A percentile compares a stretch with the other conserved stretches of the same genome.
Evolutionary conservation across 1,140 invertebrate species (phyloP).

Genomic region (Antheraea pernyi): DNA sequence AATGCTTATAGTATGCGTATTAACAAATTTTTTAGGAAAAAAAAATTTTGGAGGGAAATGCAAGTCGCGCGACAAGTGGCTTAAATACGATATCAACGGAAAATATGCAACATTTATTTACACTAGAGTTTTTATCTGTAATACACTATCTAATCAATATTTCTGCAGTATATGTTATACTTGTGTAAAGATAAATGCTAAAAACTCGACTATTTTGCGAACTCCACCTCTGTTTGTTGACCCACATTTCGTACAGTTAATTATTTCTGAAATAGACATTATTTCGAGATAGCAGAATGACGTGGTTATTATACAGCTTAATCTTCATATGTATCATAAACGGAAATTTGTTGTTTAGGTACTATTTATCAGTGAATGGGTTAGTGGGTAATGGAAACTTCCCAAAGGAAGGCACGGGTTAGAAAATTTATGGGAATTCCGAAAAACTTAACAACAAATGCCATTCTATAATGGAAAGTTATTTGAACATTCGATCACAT

Average conservation of each 20-base stretch:
- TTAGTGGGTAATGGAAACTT: too few species aligned
- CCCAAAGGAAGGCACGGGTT: too few species aligned
- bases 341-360: too few species aligned
- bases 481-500: too few species aligned
- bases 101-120: constrained; percentile 71
- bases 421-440: too few species aligned
- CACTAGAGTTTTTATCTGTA: constrained; percentile 60
- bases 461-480: too few species aligned
- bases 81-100: constrained; percentile 39
- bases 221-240: constrained; percentile 68
- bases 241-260: constrained; percentile 52
- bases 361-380: too few species aligned
- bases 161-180: constrained; percentile 52
- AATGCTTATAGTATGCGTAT: too few species aligned
- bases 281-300: neutral
- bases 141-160: constrained; percentile 61
- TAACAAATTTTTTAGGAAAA: too few species aligned
- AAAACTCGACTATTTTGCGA: constrained; percentile 61
- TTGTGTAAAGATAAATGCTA: constrained; percentile 49
- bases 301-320: neutral
- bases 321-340: too few species aligned
- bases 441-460: too few species aligned
- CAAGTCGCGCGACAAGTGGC: constrained; percentile 30
- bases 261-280: constrained; percentile 36
- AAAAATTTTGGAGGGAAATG: constrained; percentile 26